Evolutionary conservation across 2,797 vertebrate species (phyloP).

Genomic region (Sparidentex hasta): DNA sequence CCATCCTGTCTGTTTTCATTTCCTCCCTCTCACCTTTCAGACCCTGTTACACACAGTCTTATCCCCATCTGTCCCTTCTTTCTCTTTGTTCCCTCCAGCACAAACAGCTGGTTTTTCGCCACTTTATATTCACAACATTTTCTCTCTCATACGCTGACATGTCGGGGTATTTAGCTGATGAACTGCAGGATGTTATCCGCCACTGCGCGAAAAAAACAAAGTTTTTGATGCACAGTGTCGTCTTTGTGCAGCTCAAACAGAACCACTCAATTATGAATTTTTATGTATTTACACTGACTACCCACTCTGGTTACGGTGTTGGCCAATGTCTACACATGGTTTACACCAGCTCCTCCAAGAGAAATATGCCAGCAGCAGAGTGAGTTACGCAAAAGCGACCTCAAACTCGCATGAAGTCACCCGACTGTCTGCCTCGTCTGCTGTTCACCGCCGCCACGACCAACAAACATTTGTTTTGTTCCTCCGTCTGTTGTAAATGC

Average conservation of each 20-base stretch:
- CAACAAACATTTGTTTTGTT: constrained; percentile 60
- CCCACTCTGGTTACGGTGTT: constrained; percentile 45
- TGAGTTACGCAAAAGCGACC: constrained; percentile 58
- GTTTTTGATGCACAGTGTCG: constrained; percentile 48
- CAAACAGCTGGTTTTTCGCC: constrained; percentile 24
- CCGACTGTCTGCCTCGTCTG: constrained; percentile 45
- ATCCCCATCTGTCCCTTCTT: constrained; percentile 69
- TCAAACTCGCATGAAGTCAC: constrained; percentile 50
- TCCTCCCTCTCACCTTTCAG: constrained; percentile 73
- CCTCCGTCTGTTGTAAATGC: constrained; percentile 38
- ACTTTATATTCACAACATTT: constrained; percentile 13
- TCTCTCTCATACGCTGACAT: constrained; percentile 9
- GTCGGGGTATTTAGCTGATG: constrained; percentile 4
- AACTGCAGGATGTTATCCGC: not conserved
- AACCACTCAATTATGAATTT: constrained; percentile 64
- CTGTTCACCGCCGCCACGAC: constrained; percentile 38
- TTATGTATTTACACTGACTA: constrained; percentile 60
- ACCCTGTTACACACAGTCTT: constrained; percentile 53
- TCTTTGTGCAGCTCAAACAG: constrained; percentile 67
- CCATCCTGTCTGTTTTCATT: constrained; percentile 67
- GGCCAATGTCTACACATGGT: constrained; percentile 57
- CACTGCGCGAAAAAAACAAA: constrained; percentile 20
- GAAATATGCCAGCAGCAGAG: constrained; percentile 54
- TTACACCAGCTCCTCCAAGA: constrained; percentile 60
- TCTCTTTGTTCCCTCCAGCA: constrained; percentile 20